Percentiles rank a stretch among this genome's conserved stretches.
Conservation (phyloP, 2,888 invertebrate genomes). For the Hoplodrina blanda region DNA sequence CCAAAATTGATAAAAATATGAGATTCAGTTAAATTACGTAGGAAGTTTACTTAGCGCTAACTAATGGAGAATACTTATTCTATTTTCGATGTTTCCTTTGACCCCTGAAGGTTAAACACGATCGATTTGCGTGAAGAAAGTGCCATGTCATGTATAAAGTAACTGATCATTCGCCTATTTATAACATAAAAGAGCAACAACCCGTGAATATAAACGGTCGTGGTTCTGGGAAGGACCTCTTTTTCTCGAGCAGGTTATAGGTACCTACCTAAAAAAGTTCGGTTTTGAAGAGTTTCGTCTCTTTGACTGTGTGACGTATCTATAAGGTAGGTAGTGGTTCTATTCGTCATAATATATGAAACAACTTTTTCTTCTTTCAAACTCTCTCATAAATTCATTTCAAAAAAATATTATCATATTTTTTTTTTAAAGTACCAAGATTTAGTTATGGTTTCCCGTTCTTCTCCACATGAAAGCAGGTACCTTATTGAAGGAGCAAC, state of each 20-base stretch:
- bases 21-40: constrained; percentile 5
- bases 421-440: no score
- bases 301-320: no score
- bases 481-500: no score
- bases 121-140: constrained; percentile 29
- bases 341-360: no score
- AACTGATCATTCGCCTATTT: constrained; percentile 30
- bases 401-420: no score
- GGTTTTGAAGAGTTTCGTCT: no score
- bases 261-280: no score
- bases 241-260: not conserved
- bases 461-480: no score
- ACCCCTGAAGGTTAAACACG: constrained; percentile 12
- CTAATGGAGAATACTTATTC: constrained; percentile 25
- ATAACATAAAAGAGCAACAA: constrained; percentile 8
- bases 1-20: constrained; percentile 1
- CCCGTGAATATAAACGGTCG: constrained; percentile 4
- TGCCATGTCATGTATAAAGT: constrained; percentile 22
- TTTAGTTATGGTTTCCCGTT: no score
- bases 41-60: not conserved
- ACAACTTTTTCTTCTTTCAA: no score
- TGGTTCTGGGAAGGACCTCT: not conserved
- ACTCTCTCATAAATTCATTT: no score
- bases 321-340: no score
- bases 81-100: constrained; percentile 37